phyloP scores from a whole-genome alignment of 2,888 invertebrate species.

The Notodonta ziczac region DNA sequence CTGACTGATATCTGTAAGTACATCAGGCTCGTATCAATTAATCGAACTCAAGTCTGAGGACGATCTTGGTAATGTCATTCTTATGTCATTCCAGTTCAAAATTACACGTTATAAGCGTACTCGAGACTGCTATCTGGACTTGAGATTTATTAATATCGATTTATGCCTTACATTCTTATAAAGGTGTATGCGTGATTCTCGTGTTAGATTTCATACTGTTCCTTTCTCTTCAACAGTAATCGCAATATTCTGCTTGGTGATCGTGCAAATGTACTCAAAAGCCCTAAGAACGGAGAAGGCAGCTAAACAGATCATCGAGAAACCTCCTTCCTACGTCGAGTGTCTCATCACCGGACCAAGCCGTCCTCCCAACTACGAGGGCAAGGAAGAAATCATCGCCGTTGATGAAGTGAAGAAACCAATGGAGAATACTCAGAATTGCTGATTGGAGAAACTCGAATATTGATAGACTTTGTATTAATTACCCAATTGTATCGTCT shows the following conservation, averaged over 20 bases:
- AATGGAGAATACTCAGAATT: conserved; percentile 22
- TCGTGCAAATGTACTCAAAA: conserved; percentile 55
- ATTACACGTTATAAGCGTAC: too few relatives aligned
- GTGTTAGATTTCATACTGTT: too few relatives aligned
- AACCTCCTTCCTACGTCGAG: conserved; percentile 67
- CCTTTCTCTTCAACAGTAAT: conserved; percentile 49
- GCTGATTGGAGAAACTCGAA: conserved; percentile 18
- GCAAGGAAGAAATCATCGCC: conserved; percentile 33
- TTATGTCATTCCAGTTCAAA: too few relatives aligned
- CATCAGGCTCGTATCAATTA: not conserved
- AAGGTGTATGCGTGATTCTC: too few relatives aligned
- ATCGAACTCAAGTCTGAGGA: too few relatives aligned
- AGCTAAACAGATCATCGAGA: conserved; percentile 41
- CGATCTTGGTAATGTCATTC: too few relatives aligned
- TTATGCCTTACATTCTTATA: too few relatives aligned
- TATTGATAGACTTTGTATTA: not conserved
- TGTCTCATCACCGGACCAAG: conserved; percentile 51
- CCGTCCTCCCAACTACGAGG: conserved; percentile 26
- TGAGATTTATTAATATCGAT: too few relatives aligned
- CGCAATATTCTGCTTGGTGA: conserved; percentile 47
- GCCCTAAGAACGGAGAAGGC: conserved; percentile 47
- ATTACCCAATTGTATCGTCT: not conserved
- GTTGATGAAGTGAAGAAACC: conserved; percentile 40
- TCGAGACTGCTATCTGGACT: too few relatives aligned
- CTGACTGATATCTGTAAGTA: conserved; percentile 62